Base-by-base conservation (phyloP, 1,140 invertebrate species). In the Micrasema longulum region DNA sequence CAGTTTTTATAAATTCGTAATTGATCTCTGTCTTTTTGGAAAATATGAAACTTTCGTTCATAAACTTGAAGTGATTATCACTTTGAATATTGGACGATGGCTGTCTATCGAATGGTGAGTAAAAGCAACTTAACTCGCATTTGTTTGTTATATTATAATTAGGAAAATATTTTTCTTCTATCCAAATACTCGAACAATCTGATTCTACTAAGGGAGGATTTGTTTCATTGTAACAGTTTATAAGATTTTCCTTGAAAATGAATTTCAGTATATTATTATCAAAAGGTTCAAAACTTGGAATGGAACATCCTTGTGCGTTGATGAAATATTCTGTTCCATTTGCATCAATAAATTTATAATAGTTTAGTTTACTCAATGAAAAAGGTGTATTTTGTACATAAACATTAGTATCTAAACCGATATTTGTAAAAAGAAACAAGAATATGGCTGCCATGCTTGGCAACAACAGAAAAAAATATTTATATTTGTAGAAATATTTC, bases 301-400 rank as follows among this genome's bases (percentile, higher is more conserved):
- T 94, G 3, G 89, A 88, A 79, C 95, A 97, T 20, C 92, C 91
- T 9, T 87, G 81, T 1, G 91, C 93, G 74, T 91, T 87, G 14
- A 95, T 89, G 11, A 87, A 87, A 50, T 84, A 88, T 70, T 83
- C 52, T 71, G 79, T 77, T 11, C 74, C 72, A 36, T 41, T 60
- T 2, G 60, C 7, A 47, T 71, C 75, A 14, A 66, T 38, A 26
- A 62, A 73, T 69, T 73, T 41, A 14, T 52, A 72, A 63, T 53
- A 14, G n/a, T 72, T 31, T 7, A 31, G 2, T 31, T 31, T 31
- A 7, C 26, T 31, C 26, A 2, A 31, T 31, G 26, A 31, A 31
- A 31, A 7, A 4, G 26, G 26, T 31, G 7, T 31, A 7, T 31
- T 31, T 31, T 31, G 26, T 31, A 7, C 7, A 4, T n/a, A n/a